Evolutionary conservation across 2,113 vertebrate genomes (phyloP).

Genomic region (Herpetotheres cachinnans): DNA sequence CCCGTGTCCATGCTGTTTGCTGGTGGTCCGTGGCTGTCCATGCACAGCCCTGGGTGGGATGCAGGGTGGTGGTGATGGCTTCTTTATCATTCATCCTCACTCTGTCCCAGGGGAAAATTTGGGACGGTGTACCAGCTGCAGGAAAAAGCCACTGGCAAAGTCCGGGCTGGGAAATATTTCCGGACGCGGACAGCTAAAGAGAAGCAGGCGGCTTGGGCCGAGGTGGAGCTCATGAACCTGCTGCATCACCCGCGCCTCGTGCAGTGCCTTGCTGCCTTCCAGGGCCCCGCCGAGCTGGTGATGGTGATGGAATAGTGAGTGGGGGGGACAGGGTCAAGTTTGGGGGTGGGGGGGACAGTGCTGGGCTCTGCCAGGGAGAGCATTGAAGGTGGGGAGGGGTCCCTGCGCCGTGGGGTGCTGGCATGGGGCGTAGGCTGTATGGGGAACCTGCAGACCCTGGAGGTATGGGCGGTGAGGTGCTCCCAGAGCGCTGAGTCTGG

Average conservation of each 20-base stretch:
- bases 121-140: conserved; percentile 80
- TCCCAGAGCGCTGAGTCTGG: rapidly evolving
- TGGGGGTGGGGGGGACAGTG: neutral
- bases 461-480: neutral
- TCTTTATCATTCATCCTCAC: neutral
- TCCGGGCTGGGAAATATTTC: conserved; percentile 84
- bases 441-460: neutral
- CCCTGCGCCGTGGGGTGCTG: neutral
- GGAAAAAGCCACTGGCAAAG: conserved; percentile 76
- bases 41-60: rapidly evolving
- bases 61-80: neutral
- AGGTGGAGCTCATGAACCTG: conserved; percentile 85
- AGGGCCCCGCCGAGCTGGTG: conserved; percentile 69
- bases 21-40: rapidly evolving
- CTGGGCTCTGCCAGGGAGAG: neutral
- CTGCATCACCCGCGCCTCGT: conserved; percentile 83
- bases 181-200: conserved; percentile 69
- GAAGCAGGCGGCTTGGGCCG: conserved; percentile 63
- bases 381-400: neutral
- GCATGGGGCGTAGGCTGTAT: neutral
- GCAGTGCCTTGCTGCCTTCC: conserved; percentile 82
- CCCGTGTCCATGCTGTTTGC: rapidly evolving
- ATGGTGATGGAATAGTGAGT: conserved; percentile 92
- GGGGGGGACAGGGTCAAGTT: rapidly evolving
- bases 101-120: conserved; percentile 78